Evolutionary conservation across 2,113 vertebrate genomes (phyloP).

Genomic region (Gavia stellata): DNA sequence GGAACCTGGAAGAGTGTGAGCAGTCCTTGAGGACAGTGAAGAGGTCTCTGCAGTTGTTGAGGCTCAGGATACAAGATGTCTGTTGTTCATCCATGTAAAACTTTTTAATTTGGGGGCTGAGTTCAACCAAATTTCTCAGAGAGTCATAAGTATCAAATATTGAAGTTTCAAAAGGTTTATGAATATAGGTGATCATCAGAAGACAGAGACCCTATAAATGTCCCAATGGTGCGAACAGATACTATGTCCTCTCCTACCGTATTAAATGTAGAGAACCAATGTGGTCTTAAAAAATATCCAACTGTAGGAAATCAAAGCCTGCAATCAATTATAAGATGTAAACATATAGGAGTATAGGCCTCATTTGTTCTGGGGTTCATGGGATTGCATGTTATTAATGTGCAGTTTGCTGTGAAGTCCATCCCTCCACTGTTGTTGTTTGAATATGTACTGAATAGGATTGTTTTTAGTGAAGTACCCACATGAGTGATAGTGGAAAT

Average conservation of each 20-base stretch:
- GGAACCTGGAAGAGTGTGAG: not conserved
- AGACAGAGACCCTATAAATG: not conserved
- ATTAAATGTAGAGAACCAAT: not conserved
- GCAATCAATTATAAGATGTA: not conserved
- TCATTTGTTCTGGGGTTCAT: not conserved
- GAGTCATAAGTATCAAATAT: not conserved
- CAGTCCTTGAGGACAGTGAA: not conserved
- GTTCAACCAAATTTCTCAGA: not conserved
- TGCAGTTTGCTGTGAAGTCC: not conserved
- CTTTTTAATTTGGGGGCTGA: not conserved
- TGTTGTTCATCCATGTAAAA: not conserved
- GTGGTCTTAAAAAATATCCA: not conserved
- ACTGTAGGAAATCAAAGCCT: not conserved
- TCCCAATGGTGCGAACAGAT: not conserved
- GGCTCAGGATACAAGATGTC: not conserved
- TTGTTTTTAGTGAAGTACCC: not conserved
- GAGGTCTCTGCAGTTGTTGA: not conserved
- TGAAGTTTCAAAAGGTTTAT: not conserved
- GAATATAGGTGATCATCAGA: not conserved
- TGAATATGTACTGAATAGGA: not conserved
- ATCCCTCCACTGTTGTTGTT: not conserved
- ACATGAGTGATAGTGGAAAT: not conserved
- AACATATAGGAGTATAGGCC: not conserved
- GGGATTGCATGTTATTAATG: not conserved
- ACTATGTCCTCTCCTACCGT: not conserved